Evolutionary conservation across 2,888 invertebrate genomes (phyloP).

Genomic region (Odontomyia ornata): DNA sequence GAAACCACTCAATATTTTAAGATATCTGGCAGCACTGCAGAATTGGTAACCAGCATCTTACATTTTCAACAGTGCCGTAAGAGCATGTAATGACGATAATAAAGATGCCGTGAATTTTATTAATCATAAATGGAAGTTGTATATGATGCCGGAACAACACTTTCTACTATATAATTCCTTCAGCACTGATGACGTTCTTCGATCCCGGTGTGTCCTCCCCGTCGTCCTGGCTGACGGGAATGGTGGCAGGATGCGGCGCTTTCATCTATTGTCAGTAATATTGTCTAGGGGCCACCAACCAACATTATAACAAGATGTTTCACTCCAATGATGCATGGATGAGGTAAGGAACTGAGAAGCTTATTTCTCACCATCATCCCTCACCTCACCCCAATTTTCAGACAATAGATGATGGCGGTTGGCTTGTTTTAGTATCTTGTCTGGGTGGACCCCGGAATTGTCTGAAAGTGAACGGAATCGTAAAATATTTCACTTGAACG

Average conservation of each 20-base stretch:
- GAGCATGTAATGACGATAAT: slow-evolving; percentile 38
- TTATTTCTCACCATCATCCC: background rate
- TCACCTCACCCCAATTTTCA: background rate
- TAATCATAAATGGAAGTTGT: slow-evolving; percentile 43
- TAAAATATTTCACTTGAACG: slow-evolving; percentile 2
- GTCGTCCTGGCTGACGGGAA: background rate
- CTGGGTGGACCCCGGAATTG: background rate
- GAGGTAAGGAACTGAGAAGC: slow-evolving; percentile 10
- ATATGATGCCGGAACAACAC: slow-evolving; percentile 39
- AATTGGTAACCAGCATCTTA: background rate
- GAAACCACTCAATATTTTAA: background rate
- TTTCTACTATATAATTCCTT: slow-evolving; percentile 28
- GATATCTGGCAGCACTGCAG: slow-evolving; percentile 13
- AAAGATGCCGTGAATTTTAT: slow-evolving; percentile 43
- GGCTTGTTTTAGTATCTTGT: slow-evolving; percentile 18
- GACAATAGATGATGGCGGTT: background rate
- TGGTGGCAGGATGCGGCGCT: background rate
- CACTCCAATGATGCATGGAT: slow-evolving; percentile 29
- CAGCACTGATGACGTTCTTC: background rate
- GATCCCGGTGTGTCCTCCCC: background rate
- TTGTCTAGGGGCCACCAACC: background rate
- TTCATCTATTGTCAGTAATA: background rate
- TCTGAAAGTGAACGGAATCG: slow-evolving; percentile 4
- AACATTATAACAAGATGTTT: slow-evolving; percentile 2
- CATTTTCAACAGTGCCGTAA: background rate